These are phyloP conservation scores for Abramis brama DNA, from an alignment of 2,113 vertebrate genomes.

Conservation along the genomic window DNA sequence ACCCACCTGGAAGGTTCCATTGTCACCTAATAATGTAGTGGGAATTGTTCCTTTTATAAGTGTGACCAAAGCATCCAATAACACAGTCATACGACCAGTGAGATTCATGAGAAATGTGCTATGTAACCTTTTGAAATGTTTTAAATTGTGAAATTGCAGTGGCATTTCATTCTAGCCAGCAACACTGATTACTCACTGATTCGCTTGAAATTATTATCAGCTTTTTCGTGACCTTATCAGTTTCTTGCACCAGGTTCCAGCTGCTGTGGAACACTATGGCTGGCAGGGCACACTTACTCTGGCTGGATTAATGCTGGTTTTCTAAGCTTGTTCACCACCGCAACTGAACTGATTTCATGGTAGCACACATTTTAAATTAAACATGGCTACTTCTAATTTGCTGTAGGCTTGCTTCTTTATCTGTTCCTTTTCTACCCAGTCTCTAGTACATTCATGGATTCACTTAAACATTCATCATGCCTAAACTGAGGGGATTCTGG, in stretches of 20 bases:
- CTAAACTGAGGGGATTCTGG: constrained; percentile 65
- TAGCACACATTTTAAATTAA: constrained; percentile 53
- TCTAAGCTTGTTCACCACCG: constrained; percentile 55
- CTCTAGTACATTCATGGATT: constrained; percentile 63
- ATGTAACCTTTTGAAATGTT: constrained; percentile 17
- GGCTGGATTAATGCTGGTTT: constrained; percentile 58
- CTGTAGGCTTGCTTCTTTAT: constrained; percentile 56
- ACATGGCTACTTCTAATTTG: constrained; percentile 48
- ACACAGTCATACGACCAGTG: neutral
- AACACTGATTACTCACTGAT: constrained; percentile 24
- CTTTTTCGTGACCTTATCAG: constrained; percentile 23
- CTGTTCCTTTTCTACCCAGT: constrained; percentile 43
- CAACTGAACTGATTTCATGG: constrained; percentile 62
- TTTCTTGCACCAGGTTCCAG: constrained; percentile 27
- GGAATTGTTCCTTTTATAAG: neutral
- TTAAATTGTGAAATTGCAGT: neutral
- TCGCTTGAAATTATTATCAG: constrained; percentile 18
- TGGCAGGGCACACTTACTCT: constrained; percentile 13
- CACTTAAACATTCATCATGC: constrained; percentile 71
- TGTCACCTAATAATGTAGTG: neutral
- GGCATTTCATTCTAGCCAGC: constrained; percentile 13
- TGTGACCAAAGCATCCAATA: neutral
- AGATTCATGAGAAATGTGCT: neutral
- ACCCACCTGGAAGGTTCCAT: neutral
- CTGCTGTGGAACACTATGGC: constrained; percentile 17